Conservation (phyloP, 2,113 vertebrate genomes). For the Phalacrocorax carbo region DNA sequence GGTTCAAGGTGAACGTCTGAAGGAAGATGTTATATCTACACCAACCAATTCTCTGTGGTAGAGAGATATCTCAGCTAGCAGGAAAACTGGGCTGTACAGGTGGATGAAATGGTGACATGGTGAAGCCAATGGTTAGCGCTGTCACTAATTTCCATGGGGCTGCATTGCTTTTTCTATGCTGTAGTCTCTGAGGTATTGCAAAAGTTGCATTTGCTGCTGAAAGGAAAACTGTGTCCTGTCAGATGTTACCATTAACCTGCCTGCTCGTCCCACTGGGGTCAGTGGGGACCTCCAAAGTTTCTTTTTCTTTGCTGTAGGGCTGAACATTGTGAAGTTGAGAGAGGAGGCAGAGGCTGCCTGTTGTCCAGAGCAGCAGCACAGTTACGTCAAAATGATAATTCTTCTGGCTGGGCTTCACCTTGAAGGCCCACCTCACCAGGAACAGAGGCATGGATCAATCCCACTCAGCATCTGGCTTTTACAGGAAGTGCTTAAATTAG, state of each 20-base stretch:
- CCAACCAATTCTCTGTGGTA: background rate
- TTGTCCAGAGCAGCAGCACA: background rate
- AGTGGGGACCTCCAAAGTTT: background rate
- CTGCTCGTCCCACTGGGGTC: background rate
- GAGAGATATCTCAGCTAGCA: fast-evolving
- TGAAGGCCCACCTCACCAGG: background rate
- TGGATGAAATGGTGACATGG: background rate
- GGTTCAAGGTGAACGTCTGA: background rate
- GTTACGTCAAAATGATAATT: background rate
- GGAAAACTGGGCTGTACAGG: background rate
- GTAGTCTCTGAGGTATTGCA: background rate
- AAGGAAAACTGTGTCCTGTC: background rate
- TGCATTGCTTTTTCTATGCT: background rate
- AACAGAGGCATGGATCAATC: background rate
- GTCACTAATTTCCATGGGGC: background rate
- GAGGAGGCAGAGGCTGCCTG: background rate
- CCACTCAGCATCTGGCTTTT: background rate
- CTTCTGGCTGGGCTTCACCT: background rate
- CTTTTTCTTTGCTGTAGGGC: background rate
- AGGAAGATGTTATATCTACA: background rate
- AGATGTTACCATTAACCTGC: background rate
- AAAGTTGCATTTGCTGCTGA: background rate
- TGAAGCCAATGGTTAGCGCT: background rate
- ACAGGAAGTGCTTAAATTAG: background rate
- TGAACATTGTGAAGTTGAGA: background rate